Evolutionary conservation across 37 sponge, comb jelly and placozoan species (phyloP).

Genomic region (Ephydatia muelleri): DNA sequence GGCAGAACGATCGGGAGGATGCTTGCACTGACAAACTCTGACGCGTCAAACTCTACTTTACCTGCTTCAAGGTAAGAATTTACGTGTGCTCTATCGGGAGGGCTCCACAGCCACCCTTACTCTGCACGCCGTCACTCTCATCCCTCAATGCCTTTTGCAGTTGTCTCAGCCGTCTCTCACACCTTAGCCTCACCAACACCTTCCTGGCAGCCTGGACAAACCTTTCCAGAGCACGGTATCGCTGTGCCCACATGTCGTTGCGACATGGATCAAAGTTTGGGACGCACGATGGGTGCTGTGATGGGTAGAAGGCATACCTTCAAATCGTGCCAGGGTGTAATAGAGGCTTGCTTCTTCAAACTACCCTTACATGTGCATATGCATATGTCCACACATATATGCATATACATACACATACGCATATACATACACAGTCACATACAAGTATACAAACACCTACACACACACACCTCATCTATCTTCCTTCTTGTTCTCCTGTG

Average conservation of each 20-base stretch:
- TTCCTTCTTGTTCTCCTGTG: slow-evolving; percentile 38
- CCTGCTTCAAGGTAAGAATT: no score
- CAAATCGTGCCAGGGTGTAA: neutral
- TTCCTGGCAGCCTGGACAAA: slow-evolving; percentile 82
- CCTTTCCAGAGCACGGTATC: slow-evolving; percentile 36
- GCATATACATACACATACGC: slow-evolving; percentile 14
- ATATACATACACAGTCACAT: slow-evolving; percentile 76
- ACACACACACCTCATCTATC: slow-evolving; percentile 24
- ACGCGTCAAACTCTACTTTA: no score
- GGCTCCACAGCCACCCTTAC: no score
- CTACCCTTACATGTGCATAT: slow-evolving; percentile 6
- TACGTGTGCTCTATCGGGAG: no score
- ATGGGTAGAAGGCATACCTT: neutral
- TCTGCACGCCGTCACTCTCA: no score
- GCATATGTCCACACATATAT: slow-evolving; percentile 18
- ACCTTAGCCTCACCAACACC: slow-evolving; percentile 40
- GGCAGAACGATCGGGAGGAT: no score
- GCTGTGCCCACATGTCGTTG: neutral
- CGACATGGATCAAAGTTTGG: slow-evolving; percentile 44
- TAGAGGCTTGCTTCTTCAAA: no score
- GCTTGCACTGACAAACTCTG: no score
- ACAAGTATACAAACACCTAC: slow-evolving; percentile 41
- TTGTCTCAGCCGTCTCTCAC: slow-evolving; percentile 36
- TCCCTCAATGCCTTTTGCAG: neutral
- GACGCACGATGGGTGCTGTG: neutral